Evolutionary conservation across 1,140 invertebrate species (phyloP).

Genomic region (Drosophila obscura): DNA sequence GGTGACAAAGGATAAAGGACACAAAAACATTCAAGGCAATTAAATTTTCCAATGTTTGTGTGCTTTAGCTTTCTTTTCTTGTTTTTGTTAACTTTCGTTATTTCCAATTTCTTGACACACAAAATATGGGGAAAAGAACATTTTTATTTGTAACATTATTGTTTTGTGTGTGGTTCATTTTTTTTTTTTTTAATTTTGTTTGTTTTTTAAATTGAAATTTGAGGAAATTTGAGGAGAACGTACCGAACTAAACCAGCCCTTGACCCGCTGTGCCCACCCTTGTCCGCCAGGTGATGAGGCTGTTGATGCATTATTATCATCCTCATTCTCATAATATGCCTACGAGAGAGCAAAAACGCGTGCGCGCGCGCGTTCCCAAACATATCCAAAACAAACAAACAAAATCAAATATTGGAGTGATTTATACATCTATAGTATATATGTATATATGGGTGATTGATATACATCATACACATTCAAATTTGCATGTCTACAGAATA

Average conservation of each 20-base stretch:
- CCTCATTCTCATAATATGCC: slow-evolving; percentile 83
- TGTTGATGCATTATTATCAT: slow-evolving; percentile 83
- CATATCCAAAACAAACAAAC: slow-evolving; percentile 57
- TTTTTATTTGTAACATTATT: slow-evolving; percentile 40
- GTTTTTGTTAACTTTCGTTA: slow-evolving; percentile 26
- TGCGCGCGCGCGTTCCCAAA: slow-evolving; percentile 57
- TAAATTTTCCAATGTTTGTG: slow-evolving; percentile 21
- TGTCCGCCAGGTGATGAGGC: slow-evolving; percentile 86
- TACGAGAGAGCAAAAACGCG: slow-evolving; percentile 72
- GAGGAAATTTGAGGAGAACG: slow-evolving; percentile 81
- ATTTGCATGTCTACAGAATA: slow-evolving; percentile 20
- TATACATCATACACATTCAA: slow-evolving; percentile 41
- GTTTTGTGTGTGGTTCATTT: slow-evolving; percentile 41
- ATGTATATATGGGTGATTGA: slow-evolving; percentile 51
- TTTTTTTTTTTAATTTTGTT: slow-evolving; percentile 40
- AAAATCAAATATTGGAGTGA: slow-evolving; percentile 70
- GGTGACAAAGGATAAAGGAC: slow-evolving; percentile 39
- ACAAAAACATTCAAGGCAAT: slow-evolving; percentile 39
- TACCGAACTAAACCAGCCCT: slow-evolving; percentile 88
- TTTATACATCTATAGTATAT: slow-evolving; percentile 30
- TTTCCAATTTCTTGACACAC: slow-evolving; percentile 67
- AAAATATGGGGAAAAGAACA: slow-evolving; percentile 59
- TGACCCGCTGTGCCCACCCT: slow-evolving; percentile 88
- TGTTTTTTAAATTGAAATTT: slow-evolving; percentile 44
- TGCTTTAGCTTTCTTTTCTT: slow-evolving; percentile 28